Evolutionary conservation across 1,140 invertebrate genomes (phyloP).

Genomic region (Batillaria attramentaria): DNA sequence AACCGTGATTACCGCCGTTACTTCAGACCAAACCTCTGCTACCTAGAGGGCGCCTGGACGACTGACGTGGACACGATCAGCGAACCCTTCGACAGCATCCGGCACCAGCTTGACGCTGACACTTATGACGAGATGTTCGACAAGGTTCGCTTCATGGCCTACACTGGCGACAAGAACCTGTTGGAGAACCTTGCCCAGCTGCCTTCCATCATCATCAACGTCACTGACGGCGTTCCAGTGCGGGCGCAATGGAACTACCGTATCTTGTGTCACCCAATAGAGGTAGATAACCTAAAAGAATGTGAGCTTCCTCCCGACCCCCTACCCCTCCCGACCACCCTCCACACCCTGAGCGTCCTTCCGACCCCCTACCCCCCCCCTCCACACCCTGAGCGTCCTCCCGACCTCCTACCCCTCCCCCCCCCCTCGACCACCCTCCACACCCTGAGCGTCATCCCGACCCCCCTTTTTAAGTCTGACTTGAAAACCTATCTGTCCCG

Average conservation of each 20-base stretch:
- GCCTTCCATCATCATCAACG: constrained; percentile 48
- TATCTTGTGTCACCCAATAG: constrained; percentile 61
- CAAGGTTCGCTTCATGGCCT: constrained; percentile 53
- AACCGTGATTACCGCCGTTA: constrained; percentile 56
- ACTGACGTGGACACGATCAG: constrained; percentile 39
- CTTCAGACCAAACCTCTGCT: constrained; percentile 65
- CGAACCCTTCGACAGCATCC: constrained; percentile 56
- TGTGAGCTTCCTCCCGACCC: too few species aligned
- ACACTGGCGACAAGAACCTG: constrained; percentile 47
- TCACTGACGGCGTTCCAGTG: constrained; percentile 42
- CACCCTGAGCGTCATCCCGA: too few species aligned
- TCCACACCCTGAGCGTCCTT: too few species aligned
- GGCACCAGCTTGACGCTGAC: constrained; percentile 53
- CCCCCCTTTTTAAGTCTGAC: too few species aligned
- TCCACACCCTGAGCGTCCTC: too few species aligned
- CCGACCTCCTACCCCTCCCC: too few species aligned
- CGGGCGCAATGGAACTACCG: constrained; percentile 65
- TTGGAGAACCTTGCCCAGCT: constrained; percentile 52
- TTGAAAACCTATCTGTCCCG: too few species aligned
- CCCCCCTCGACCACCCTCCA: too few species aligned
- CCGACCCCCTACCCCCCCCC: too few species aligned
- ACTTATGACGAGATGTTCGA: constrained; percentile 51
- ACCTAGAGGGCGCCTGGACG: constrained; percentile 64
- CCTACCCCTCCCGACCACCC: too few species aligned
- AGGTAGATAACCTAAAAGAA: not conserved